Conservation (phyloP, 2,113 vertebrate species). For the Sceloporus undulatus region DNA sequence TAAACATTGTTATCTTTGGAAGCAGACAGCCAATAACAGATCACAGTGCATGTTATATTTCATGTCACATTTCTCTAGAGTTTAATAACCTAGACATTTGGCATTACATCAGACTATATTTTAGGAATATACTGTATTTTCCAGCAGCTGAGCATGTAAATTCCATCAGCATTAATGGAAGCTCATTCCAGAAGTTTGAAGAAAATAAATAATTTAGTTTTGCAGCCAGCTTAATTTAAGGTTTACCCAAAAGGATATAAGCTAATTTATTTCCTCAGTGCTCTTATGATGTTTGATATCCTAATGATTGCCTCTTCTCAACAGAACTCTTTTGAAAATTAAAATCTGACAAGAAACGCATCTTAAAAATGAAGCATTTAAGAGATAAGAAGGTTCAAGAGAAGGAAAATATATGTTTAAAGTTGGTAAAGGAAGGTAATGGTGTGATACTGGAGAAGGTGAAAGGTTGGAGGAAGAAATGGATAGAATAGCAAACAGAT, state of each 20-base stretch:
- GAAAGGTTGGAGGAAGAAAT: no score
- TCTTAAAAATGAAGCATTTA: neutral
- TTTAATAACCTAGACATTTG: neutral
- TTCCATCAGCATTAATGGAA: neutral
- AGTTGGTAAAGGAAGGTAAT: no score
- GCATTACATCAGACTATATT: neutral
- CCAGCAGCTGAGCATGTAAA: constrained; percentile 12
- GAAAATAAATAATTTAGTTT: constrained; percentile 10
- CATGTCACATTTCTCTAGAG: constrained; percentile 14
- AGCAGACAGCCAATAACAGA: constrained; percentile 1
- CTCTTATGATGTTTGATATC: constrained; percentile 3
- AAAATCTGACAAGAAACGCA: neutral
- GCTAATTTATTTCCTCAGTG: neutral
- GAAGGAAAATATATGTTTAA: no score
- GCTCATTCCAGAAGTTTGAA: constrained; percentile 13
- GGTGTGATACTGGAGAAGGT: no score
- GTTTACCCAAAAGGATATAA: neutral
- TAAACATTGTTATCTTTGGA: constrained; percentile 28
- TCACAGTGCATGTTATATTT: constrained; percentile 15
- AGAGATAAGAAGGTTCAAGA: no score
- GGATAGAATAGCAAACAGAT: no score
- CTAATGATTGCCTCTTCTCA: neutral
- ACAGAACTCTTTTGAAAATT: neutral
- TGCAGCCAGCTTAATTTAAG: neutral
- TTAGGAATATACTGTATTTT: constrained; percentile 42